Evolutionary conservation across 1,140 invertebrate genomes (phyloP).

Genomic region (Odontomachus brunneus): DNA sequence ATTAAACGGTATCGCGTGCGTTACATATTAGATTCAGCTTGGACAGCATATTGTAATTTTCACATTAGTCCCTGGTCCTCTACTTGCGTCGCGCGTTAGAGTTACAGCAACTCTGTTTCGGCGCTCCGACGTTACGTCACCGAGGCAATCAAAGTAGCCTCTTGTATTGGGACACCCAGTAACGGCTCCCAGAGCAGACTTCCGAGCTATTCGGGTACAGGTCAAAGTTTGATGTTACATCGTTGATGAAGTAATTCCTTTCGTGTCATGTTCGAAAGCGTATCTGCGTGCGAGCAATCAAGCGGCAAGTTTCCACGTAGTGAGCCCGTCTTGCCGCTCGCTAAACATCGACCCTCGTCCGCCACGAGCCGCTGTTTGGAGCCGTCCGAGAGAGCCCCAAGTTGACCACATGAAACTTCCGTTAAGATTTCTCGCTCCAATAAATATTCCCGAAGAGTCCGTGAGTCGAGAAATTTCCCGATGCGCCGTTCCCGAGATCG

Average conservation of each 20-base stretch:
- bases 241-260: slow-evolving; percentile 59
- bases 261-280: slow-evolving; percentile 49
- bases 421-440: slow-evolving; percentile 22
- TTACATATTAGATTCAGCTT: background rate
- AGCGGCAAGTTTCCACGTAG: slow-evolving; percentile 44
- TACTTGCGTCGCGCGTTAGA: background rate
- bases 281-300: slow-evolving; percentile 55
- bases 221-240: slow-evolving; percentile 56
- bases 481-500: no score
- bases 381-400: background rate
- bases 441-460: background rate
- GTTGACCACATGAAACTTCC: slow-evolving; percentile 15
- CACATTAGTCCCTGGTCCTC: background rate
- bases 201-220: slow-evolving; percentile 9
- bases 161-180: slow-evolving; percentile 39
- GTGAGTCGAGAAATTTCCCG: background rate
- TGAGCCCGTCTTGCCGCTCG: background rate
- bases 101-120: slow-evolving; percentile 25
- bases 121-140: slow-evolving; percentile 22
- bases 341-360: slow-evolving; percentile 39
- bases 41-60: background rate
- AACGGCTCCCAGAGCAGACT: slow-evolving; percentile 34
- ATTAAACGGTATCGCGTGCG: background rate
- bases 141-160: slow-evolving; percentile 49
- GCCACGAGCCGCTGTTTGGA: no score